Evolutionary conservation across 2,888 invertebrate species (phyloP).

Genomic region (Caenorhabditis sp.): DNA sequence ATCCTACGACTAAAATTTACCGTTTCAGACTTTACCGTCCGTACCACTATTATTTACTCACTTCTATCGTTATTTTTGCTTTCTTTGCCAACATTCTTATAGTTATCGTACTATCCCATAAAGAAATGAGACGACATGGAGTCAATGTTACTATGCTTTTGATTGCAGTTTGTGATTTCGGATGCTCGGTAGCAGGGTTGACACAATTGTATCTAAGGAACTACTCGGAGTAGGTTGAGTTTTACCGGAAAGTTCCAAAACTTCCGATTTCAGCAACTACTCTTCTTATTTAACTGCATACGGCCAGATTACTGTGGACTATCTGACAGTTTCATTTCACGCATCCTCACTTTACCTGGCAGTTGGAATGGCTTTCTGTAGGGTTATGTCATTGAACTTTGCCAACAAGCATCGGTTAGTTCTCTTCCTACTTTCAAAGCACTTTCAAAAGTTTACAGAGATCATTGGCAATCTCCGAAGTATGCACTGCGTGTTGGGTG

Average conservation of each 20-base stretch:
- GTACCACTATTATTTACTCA: constrained; percentile 41
- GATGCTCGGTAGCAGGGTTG: constrained; percentile 24
- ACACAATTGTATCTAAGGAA: constrained; percentile 26
- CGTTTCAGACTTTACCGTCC: constrained; percentile 43
- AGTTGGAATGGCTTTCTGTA: constrained; percentile 53
- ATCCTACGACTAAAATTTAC: too few species aligned
- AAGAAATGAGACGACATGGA: constrained; percentile 50
- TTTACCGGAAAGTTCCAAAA: background rate
- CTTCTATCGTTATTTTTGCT: constrained; percentile 21
- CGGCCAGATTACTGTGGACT: constrained; percentile 24
- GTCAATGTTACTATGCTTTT: constrained; percentile 53
- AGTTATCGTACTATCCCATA: constrained; percentile 35
- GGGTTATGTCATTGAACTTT: constrained; percentile 40
- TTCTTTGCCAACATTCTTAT: constrained; percentile 44
- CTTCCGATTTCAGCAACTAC: constrained; percentile 31
- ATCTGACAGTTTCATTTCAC: constrained; percentile 46
- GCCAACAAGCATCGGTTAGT: constrained; percentile 6
- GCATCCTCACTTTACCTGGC: constrained; percentile 50
- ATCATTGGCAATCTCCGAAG: constrained; percentile 48
- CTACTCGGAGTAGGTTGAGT: constrained; percentile 17
- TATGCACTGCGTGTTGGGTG: constrained; percentile 34
- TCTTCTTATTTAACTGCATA: constrained; percentile 30
- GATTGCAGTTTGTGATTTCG: constrained; percentile 48
- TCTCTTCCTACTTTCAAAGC: too few species aligned
- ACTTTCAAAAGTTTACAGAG: constrained; percentile 13